Conservation (phyloP, 2,888 invertebrate genomes). For the Psylliodes chrysocephalus region DNA sequence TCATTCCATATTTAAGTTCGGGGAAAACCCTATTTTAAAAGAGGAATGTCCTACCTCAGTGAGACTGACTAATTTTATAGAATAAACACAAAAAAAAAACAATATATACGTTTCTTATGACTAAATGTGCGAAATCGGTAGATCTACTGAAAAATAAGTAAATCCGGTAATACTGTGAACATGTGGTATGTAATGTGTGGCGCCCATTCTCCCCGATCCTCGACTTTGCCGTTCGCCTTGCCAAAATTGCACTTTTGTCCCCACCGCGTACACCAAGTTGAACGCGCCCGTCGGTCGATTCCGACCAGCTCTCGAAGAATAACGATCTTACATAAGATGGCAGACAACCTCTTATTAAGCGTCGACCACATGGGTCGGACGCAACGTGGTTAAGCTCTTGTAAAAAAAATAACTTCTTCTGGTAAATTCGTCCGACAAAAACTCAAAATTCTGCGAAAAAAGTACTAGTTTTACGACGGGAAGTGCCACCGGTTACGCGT, state of each 20-base stretch:
- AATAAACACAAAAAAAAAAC: too few relatives aligned
- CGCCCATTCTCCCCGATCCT: too few relatives aligned
- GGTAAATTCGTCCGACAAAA: slow-evolving; percentile 31
- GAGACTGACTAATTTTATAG: too few relatives aligned
- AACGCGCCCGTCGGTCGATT: not conserved
- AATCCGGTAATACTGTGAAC: too few relatives aligned
- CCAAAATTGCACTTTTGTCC: slow-evolving; percentile 41
- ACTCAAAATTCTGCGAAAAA: slow-evolving; percentile 24
- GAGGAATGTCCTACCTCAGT: too few relatives aligned
- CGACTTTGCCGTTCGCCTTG: slow-evolving; percentile 6
- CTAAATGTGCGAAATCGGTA: too few relatives aligned
- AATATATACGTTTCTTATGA: too few relatives aligned
- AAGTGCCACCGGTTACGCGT: slow-evolving; percentile 1
- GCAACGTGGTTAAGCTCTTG: slow-evolving; percentile 60
- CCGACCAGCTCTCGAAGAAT: slow-evolving; percentile 36
- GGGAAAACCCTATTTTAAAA: too few relatives aligned
- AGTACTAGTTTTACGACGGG: not conserved
- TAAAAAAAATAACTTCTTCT: slow-evolving; percentile 37
- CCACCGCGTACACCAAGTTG: slow-evolving; percentile 10
- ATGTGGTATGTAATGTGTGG: too few relatives aligned
- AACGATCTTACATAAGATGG: slow-evolving; percentile 58
- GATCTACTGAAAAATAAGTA: too few relatives aligned
- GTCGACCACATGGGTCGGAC: slow-evolving; percentile 66
- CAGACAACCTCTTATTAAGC: slow-evolving; percentile 61
- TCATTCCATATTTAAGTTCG: too few relatives aligned